Base-by-base conservation (phyloP, 2,888 invertebrate species). In the Orthonevra nobilis region DNA sequence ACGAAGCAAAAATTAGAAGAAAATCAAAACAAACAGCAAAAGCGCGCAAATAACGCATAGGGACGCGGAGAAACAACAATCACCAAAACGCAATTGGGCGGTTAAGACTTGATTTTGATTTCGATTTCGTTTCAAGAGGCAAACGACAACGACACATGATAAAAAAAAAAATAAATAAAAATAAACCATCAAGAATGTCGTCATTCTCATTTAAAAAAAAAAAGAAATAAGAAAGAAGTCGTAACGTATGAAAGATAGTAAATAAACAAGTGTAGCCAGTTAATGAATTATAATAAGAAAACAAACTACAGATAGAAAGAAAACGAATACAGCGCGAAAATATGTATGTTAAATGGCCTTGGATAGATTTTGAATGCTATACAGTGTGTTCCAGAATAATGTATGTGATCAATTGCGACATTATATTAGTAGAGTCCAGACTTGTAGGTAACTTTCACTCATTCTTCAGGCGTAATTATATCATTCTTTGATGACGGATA, bases 61-160 rank as follows among this genome's bases (percentile, higher is more conserved):
- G 75, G 63, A 69, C 56, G 61, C 48, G 28, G 34, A 32, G 32
- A 48, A 58, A 36, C 23, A 54, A 34, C 34, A 34, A 36, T 30
- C 28, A 30, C 52, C 60, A 23, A 64, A 19, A 38, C 28, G 50
- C 58, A 56, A 20, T 52, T 42, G 36, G 14, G n/a, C 34, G 28
- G n/a, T 23, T 48, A 50, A 23, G 40, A 58, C 40, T 68, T 68
- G 68, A 52, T 58, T n/a, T n/a, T n/a, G n/a, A n/a, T 32, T 77
- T 77, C 75, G 70, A 72, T 77, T 72, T 77, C 75, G 23, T 72
- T 77, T 42, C 17, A 20, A 40, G 15, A 56, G n/a, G n/a, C 20
- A 10, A 52, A 4, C 54, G 54, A 72, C 48, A 64, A 72, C 72
- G 72, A 72, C 46, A 46, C 46, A 38, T 32, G 14, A 17, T 12